Base-by-base conservation (phyloP, 1,140 invertebrate species). In the Arion vulgaris region DNA sequence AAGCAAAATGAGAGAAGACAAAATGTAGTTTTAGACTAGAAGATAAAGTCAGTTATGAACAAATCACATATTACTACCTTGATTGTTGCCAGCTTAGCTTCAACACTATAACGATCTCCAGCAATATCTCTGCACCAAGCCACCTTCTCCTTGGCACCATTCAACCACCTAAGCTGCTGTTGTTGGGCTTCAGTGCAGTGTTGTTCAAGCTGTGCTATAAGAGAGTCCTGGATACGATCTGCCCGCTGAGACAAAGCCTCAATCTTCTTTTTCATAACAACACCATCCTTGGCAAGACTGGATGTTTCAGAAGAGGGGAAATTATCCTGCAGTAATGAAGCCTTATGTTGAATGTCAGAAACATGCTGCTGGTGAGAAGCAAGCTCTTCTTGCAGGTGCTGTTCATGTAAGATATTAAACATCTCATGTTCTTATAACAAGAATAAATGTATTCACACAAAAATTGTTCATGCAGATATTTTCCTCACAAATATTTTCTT, bases 21-120 rank as follows among this genome's bases (percentile, higher is more conserved):
- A 23, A n/a, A n/a, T n/a, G n/a, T n/a, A n/a, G n/a, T n/a, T n/a
- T n/a, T n/a, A n/a, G n/a, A n/a, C n/a, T n/a, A n/a, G n/a, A n/a
- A n/a, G n/a, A n/a, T n/a, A n/a, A n/a, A n/a, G n/a, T n/a, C n/a
- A n/a, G n/a, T n/a, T n/a, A n/a, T n/a, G n/a, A n/a, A n/a, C n/a
- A n/a, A n/a, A n/a, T n/a, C 62, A 66, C 9, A 7, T 17, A 32
- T 66, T 5, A 66, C 62, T 66, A 91, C 90, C 85, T 89, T 89
- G 45, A 91, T 87, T 26, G 96, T 95, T 4, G 95, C 94, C 88
- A 96, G 94, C 93, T 98, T 98, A 0, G 97, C 95, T 93, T 98
- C 96, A n/a, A 98, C 93, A 91, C 97, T 98, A 89, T 97, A 98
- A 89, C 95, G 95, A 90, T 98, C 97, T 88, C 95, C 97, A 41